Percentiles rank a stretch among this genome's conserved stretches.
Evolutionary conservation across 2,888 invertebrate genomes (phyloP).

Genomic region (Coelogynopora nodosa): DNA sequence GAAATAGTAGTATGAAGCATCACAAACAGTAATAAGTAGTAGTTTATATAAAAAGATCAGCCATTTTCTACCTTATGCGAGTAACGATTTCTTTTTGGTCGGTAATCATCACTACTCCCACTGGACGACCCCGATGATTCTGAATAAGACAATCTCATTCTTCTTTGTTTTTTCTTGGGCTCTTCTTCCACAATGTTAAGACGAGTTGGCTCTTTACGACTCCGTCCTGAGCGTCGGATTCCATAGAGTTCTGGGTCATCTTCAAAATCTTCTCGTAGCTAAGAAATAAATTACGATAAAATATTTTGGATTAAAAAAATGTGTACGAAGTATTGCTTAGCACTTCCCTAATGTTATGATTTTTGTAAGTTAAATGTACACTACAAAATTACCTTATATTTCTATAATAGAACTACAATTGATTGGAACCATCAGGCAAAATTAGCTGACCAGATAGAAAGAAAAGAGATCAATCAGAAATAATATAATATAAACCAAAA

Average conservation of each 20-base stretch:
- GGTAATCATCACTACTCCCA: neutral
- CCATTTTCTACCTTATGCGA: neutral
- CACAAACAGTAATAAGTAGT: neutral
- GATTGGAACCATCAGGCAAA: too few relatives aligned
- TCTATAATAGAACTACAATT: too few relatives aligned
- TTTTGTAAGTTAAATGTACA: too few relatives aligned
- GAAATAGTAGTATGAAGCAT: neutral
- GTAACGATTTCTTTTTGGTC: neutral
- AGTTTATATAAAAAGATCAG: neutral
- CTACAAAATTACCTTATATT: too few relatives aligned
- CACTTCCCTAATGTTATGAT: too few relatives aligned
- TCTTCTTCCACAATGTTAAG: neutral
- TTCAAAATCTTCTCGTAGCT: constrained; percentile 38
- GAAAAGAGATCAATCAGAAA: too few relatives aligned
- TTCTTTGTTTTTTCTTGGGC: neutral
- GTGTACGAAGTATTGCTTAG: too few relatives aligned
- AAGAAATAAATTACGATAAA: constrained; percentile 28
- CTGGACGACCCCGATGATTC: neutral
- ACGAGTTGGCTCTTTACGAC: constrained; percentile 54
- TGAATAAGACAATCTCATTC: neutral
- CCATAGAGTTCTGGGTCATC: constrained; percentile 40
- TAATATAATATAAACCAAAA: too few relatives aligned
- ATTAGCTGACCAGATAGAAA: too few relatives aligned
- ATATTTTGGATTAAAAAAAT: too few relatives aligned
- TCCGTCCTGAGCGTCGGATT: constrained; percentile 35